A percentile compares a stretch with the other conserved stretches of the same genome.
Conservation (phyloP, 2,113 vertebrate genomes). For the Psophia crepitans region DNA sequence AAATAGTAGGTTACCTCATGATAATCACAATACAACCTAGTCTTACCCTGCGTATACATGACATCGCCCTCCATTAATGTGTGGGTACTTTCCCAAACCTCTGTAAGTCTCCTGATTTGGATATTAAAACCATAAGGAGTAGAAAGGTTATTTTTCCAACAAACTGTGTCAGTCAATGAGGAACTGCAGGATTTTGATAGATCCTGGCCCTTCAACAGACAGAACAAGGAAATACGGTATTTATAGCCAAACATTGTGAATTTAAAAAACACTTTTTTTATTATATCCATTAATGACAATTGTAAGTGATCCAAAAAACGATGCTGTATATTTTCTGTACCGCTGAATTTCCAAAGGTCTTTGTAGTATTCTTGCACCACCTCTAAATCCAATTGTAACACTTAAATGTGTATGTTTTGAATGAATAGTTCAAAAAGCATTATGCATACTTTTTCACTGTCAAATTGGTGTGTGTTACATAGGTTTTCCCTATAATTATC, state of each 20-base stretch:
- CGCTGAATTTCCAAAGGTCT: not conserved
- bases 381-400: not conserved
- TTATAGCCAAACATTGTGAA: not conserved
- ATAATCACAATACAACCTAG: not conserved
- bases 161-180: not conserved
- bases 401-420: not conserved
- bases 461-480: not conserved
- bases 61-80: not conserved
- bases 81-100: not conserved
- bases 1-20: not conserved
- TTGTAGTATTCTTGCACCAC: not conserved
- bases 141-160: not conserved
- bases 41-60: not conserved
- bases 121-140: not conserved
- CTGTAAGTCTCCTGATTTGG: not conserved
- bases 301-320: not conserved
- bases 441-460: not conserved
- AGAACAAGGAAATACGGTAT: not conserved
- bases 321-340: not conserved
- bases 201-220: not conserved
- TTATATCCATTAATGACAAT: not conserved
- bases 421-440: not conserved
- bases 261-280: not conserved
- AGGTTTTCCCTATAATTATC: not conserved
- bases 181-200: not conserved